These are phyloP conservation scores for Limosa lapponica DNA, from an alignment of 2,797 vertebrate genomes.

Conservation along the genomic window DNA sequence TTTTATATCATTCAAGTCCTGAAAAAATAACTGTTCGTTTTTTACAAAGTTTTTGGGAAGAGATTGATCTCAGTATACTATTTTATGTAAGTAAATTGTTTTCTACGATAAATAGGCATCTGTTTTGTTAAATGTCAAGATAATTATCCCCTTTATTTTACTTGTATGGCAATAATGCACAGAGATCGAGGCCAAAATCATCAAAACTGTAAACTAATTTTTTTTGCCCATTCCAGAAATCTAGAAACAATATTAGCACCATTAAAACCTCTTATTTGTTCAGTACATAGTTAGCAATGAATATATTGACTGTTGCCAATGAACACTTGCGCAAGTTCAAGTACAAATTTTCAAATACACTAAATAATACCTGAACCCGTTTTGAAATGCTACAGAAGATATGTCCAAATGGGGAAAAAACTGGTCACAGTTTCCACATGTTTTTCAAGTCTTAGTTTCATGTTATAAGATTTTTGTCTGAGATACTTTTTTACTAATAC, in stretches of 20 bases:
- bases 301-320: not conserved
- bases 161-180: not conserved
- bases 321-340: not conserved
- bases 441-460: not conserved
- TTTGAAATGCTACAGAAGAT: not conserved
- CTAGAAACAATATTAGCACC: not conserved
- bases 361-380: not conserved
- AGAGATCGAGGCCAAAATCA: not conserved
- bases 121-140: not conserved
- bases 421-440: not conserved
- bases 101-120: not conserved
- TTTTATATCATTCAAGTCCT: not conserved
- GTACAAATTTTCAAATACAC: not conserved
- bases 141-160: not conserved
- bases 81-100: not conserved
- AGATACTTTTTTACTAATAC: not conserved
- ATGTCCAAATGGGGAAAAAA: not conserved
- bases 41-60: not conserved
- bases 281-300: not conserved
- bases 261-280: not conserved
- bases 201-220: not conserved
- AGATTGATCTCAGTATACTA: not conserved
- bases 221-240: not conserved
- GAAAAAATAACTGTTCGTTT: not conserved
- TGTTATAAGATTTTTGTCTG: not conserved